A percentile compares a stretch with the other conserved stretches of the same genome.
These are phyloP conservation scores for Sylvilagus floridanus DNA, from an alignment of 2,797 vertebrate genomes.

Conservation along the genomic window DNA sequence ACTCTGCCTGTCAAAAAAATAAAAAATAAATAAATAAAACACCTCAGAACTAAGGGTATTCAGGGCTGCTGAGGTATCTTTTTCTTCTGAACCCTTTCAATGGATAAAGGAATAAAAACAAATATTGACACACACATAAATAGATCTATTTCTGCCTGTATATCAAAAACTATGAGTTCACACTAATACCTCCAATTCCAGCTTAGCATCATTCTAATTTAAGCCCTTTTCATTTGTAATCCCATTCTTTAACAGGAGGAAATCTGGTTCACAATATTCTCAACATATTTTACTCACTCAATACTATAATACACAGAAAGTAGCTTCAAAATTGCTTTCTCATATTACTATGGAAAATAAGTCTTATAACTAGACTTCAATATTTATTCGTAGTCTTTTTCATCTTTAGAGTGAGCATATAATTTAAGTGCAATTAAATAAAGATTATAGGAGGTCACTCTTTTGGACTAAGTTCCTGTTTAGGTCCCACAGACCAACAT, in stretches of 20 bases:
- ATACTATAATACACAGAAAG: not conserved
- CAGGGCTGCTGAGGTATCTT: not conserved
- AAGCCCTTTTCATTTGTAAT: constrained; percentile 4
- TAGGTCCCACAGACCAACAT: no score
- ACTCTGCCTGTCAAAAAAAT: no score
- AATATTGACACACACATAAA: not conserved
- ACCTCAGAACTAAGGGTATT: not conserved
- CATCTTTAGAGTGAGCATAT: not conserved
- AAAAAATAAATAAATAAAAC: not conserved
- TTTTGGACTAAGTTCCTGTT: no score
- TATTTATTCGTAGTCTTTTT: not conserved
- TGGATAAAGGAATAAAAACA: not conserved
- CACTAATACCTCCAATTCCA: not conserved
- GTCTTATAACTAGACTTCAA: constrained; percentile 4
- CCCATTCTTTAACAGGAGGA: not conserved
- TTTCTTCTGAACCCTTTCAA: not conserved
- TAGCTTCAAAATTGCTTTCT: not conserved
- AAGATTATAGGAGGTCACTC: no score
- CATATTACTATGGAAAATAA: not conserved
- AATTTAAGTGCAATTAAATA: not conserved
- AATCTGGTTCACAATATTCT: constrained; percentile 10
- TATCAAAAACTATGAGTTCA: not conserved
- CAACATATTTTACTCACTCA: constrained; percentile 11
- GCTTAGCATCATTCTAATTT: not conserved
- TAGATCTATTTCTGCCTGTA: not conserved